Percentiles rank a stretch among this genome's conserved stretches.
Conservation (phyloP, 2,888 invertebrate genomes). For the Anaspis maculata region DNA sequence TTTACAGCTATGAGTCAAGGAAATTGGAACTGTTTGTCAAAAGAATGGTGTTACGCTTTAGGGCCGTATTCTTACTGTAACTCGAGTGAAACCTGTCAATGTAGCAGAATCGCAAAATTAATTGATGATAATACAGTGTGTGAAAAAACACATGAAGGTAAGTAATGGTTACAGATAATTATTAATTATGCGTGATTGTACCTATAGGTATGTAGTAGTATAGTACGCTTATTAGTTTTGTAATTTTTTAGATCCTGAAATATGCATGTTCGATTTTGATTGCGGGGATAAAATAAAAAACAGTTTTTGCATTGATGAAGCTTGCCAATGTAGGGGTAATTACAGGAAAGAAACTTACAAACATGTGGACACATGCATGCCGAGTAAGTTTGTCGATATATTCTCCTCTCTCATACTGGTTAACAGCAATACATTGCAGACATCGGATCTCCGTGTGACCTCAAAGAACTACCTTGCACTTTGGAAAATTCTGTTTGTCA, state of each 20-base stretch:
- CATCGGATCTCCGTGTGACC: constrained; percentile 20
- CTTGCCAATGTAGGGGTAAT: constrained; percentile 20
- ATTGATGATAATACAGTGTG: constrained; percentile 19
- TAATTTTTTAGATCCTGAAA: constrained; percentile 14
- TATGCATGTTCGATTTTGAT: constrained; percentile 18
- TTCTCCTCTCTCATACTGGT: too few relatives aligned
- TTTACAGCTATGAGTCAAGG: constrained; percentile 23
- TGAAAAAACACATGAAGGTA: neutral
- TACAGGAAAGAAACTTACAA: constrained; percentile 16
- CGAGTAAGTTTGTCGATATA: constrained; percentile 18
- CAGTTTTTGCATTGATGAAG: constrained; percentile 19
- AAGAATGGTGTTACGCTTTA: constrained; percentile 27
- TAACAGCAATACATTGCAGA: constrained; percentile 19
- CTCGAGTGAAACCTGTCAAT: constrained; percentile 18
- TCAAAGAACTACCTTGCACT: constrained; percentile 4
- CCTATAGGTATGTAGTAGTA: too few relatives aligned
- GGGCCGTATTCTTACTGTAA: constrained; percentile 23
- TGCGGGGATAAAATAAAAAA: constrained; percentile 16
- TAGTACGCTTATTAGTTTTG: too few relatives aligned
- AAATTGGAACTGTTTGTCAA: constrained; percentile 22
- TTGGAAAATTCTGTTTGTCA: constrained; percentile 3
- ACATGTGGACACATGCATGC: constrained; percentile 13
- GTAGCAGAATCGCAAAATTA: constrained; percentile 17
- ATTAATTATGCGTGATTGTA: neutral
- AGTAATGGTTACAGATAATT: neutral